Base-by-base conservation (phyloP, 2,888 invertebrate species). In the Leptinotarsa haldemani region DNA sequence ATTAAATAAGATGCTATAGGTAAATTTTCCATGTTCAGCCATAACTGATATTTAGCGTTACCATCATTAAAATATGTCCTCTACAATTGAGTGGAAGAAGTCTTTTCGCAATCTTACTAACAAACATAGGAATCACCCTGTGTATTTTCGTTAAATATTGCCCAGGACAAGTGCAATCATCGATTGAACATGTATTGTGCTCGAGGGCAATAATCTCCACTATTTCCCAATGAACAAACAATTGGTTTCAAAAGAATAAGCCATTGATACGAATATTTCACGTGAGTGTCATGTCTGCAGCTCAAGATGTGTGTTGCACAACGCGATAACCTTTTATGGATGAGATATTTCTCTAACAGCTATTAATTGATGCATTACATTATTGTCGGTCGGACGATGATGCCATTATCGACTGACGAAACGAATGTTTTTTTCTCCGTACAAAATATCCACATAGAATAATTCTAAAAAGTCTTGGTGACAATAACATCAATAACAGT, bases 251-350 rank as follows among this genome's bases (percentile, higher is more conserved):
- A 71, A 65, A 65, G 71, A 66, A 61, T 50, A 40, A 50, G 46
- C 47, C 48, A 66, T 52, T 71, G 71, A 71, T 71, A 71, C 50
- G 63, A 71, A 58, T 71, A 71, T 61, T 71, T 71, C 66, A 71
- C 58, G 58, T 61, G 50, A 66, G 66, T 67, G 67, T 58, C 71
- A 71, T 65, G 65, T 71, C 71, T 71, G 63, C 40, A 50, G 65
- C 65, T 52, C 52, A 52, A 52, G 52, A 52, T 52, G 52, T 52
- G 65, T 48, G 47, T 71, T 71, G 53, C 71, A 66, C 71, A 71
- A 71, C 47, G 58, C 50, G 71, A 71, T 71, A 71, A 71, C 71
- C 71, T 71, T 71, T 71, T 67, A 71, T 67, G 63, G 52, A 67
- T 71, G 67, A 61, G 66, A 71, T 71, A 67, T 48, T 67, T 66